Evolutionary conservation across 2,113 vertebrate species (phyloP).

Genomic region (Mobula birostris): DNA sequence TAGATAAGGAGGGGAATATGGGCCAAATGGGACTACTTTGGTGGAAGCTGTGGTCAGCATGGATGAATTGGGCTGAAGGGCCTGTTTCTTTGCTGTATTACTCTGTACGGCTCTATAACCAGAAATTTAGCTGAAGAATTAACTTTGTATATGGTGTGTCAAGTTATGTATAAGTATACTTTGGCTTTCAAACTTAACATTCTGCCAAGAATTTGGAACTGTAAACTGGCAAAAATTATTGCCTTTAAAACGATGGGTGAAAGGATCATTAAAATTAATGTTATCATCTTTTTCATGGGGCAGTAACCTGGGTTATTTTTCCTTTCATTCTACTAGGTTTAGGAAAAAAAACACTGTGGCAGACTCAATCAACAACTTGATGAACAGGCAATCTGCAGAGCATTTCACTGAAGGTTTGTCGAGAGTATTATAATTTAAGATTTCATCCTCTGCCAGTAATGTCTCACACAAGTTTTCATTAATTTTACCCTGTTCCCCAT

Average conservation of each 20-base stretch:
- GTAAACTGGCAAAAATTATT: background rate
- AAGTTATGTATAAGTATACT: background rate
- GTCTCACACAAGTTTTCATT: background rate
- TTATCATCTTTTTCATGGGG: too few relatives aligned
- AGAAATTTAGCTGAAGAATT: background rate
- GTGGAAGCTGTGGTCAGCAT: too few relatives aligned
- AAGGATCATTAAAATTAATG: background rate
- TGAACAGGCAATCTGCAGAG: conserved; percentile 60
- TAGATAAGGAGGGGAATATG: too few relatives aligned
- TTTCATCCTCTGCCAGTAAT: background rate
- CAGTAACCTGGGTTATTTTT: background rate
- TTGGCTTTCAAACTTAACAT: background rate
- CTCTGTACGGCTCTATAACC: too few relatives aligned
- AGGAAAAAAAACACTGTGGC: conserved; percentile 76
- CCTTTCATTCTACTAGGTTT: conserved; percentile 57
- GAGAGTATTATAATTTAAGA: background rate
- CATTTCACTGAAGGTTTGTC: conserved; percentile 83
- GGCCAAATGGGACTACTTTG: too few relatives aligned
- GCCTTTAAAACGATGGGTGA: background rate
- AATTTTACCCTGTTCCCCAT: background rate
- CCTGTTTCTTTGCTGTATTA: too few relatives aligned
- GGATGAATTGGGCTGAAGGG: too few relatives aligned
- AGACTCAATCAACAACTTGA: conserved; percentile 70
- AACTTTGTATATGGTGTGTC: background rate
- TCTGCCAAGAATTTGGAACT: background rate